Base-by-base conservation (phyloP, 1,140 invertebrate genomes). In the Bradysia coprophila region DNA sequence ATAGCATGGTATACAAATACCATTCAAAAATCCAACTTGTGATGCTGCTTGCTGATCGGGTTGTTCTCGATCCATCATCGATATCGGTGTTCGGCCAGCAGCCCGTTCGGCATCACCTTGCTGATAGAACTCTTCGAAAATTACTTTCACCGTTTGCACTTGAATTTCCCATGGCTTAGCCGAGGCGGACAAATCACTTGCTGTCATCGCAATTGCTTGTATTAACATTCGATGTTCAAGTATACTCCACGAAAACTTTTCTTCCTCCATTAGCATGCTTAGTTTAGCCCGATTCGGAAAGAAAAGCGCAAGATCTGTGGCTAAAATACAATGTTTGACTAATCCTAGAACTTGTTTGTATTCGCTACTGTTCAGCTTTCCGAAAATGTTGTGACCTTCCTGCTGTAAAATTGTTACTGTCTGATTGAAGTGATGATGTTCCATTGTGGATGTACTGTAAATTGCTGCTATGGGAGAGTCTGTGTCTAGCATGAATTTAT, bases 391-490 rank as follows among this genome's bases (percentile, higher is more conserved):
- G 50, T 75, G 72, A 2, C 81, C 81, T 41, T 87, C 81, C 75
- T 83, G 79, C 58, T 84, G 79, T 5, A 88, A 57, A 51, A 89
- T 88, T 8, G 77, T 80, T 8, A 87, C 78, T 2, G 84, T 87
- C 51, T 85, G 82, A 56, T 88, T 88, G 53, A 87, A 89, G 56
- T 88, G 84, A 55, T 88, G 84, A 55, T 87, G 81, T 53, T 88
- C 84, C 67, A 88, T 76, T 2, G 82, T 82, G 4, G 79, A 84
- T 11, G 83, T 87, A 8, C 78, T 75, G 55, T 88, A 88, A 49
- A 89, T 81, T 4, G 76, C 69, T 3, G 83, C 84, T 21, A 89
- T 57, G 0, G 84, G 81, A 4, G 81, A 82, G 32, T 74, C 74
- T n/a, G 74, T 81, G 41, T 85, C 78, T 45, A 78, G 66, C 77